phyloP scores from a whole-genome alignment of 1,140 invertebrate genomes.

The Nymphalis io region DNA sequence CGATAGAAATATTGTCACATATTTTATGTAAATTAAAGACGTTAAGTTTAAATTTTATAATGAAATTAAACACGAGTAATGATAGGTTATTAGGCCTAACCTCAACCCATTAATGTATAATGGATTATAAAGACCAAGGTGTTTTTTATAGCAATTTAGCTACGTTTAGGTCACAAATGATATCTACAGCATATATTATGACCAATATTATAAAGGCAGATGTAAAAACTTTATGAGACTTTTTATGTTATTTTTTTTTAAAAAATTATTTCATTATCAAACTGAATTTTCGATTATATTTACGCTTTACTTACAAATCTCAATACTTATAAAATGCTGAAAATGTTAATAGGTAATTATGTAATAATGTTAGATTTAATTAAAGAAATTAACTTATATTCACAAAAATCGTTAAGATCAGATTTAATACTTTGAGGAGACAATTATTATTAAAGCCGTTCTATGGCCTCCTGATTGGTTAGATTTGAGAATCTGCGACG shows the following conservation, averaged over 20 bases:
- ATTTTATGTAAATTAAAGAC: background rate
- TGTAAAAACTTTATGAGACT: background rate
- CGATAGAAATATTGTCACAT: background rate
- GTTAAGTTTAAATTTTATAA: background rate
- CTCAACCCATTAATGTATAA: slow-evolving; percentile 9
- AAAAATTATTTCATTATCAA: no score
- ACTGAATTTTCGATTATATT: no score
- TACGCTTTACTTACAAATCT: no score
- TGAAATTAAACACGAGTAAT: background rate
- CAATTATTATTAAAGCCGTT: background rate
- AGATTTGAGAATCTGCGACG: slow-evolving; percentile 23
- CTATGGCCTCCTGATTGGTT: slow-evolving; percentile 17
- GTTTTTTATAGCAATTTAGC: slow-evolving; percentile 18
- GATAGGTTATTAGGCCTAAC: slow-evolving; percentile 8
- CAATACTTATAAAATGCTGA: no score
- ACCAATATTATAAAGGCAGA: background rate
- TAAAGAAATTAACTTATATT: no score
- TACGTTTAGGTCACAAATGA: slow-evolving; percentile 12
- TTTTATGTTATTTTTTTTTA: background rate
- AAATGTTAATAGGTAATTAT: no score
- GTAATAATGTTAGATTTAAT: no score
- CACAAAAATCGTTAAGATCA: background rate
- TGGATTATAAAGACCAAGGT: slow-evolving; percentile 1
- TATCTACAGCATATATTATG: background rate
- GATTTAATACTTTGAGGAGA: background rate